These are phyloP conservation scores for Sebastes aleutianus DNA, from an alignment of 2,797 vertebrate genomes.

Conservation along the genomic window DNA sequence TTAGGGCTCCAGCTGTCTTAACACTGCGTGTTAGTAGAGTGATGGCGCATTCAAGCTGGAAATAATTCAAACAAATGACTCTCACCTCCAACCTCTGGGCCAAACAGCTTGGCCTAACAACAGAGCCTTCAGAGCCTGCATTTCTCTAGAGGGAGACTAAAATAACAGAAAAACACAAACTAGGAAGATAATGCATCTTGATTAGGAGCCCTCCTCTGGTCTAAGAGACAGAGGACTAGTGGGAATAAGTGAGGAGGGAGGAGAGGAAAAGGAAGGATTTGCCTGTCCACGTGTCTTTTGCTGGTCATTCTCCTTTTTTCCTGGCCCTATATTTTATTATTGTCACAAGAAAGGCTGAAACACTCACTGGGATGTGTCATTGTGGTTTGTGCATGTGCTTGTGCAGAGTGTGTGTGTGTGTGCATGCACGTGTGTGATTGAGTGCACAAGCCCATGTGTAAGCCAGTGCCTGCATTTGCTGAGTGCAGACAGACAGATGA, in stretches of 20 bases:
- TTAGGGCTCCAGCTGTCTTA: conserved; percentile 43
- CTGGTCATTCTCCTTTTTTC: conserved; percentile 58
- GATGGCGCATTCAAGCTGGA: conserved; percentile 38
- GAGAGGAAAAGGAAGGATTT: background rate
- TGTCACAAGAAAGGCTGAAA: conserved; percentile 65
- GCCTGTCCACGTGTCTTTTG: conserved; percentile 49
- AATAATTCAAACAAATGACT: conserved; percentile 38
- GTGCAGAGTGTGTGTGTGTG: background rate
- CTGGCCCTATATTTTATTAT: conserved; percentile 66
- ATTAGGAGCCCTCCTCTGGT: background rate
- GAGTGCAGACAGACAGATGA: conserved; percentile 51
- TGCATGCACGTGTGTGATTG: background rate
- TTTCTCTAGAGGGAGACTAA: background rate
- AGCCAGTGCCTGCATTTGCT: conserved; percentile 22
- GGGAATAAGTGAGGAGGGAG: background rate
- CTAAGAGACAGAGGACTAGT: background rate
- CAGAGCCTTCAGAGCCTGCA: background rate
- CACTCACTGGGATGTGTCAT: conserved; percentile 57
- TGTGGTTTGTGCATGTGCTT: conserved; percentile 46
- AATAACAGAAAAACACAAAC: conserved; percentile 10
- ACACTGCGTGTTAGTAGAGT: background rate
- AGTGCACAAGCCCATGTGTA: conserved; percentile 12
- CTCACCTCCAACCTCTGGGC: conserved; percentile 34
- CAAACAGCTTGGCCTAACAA: background rate
- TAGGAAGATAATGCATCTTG: background rate